Evolutionary conservation across 2,797 vertebrate genomes (phyloP), one percentile per base, ranked within the genome.

Genomic region (Platyrinchus mystaceus): DNA sequence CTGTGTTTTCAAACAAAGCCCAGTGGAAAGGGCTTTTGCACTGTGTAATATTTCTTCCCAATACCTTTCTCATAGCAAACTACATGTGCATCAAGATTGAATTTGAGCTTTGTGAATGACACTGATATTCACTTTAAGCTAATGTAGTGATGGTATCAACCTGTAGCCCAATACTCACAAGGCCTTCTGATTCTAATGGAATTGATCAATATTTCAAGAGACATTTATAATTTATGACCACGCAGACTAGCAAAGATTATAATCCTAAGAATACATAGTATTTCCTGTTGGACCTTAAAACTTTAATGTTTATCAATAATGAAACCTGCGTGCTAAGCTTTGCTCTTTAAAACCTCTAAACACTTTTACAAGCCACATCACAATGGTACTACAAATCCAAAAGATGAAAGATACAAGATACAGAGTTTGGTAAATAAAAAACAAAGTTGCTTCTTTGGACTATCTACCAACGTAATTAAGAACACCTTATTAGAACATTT

Each of bases 171-270:
- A 97, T 96, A 97, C 92, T 89, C 62, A 32, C 49, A 55, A 82
- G 91, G 92, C 88, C 87, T 68, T 82, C 89, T 80, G 92, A 89
- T 74, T 84, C 96, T 97, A 98, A 97, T 97, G 97, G 97, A 98
- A 98, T 97, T 43, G 74, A 98, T 98, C 95, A 97, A 98, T 98
- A 95, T 98, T 98, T 98, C 97, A 98, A 96, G 96, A 98, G 91
- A 59, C 52, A 90, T 97, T 84, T 68, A 96, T 96, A 97, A 97
- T 97, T 93, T 77, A 97, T 89, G 66, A 58, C 49, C n/a, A 93
- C 47, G 81, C 84, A 93, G 74, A 90, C 76, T 18, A 92, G 60
- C 62, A 95, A 97, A 93, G 83, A 96, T 88, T 93, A 96, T 79
- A 95, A 95, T 89, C 73, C 71, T 84, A 52, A 94, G 43, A 94